Evolutionary conservation across 1,140 invertebrate genomes (phyloP).

Genomic region (Akabosia matsudoensis): DNA sequence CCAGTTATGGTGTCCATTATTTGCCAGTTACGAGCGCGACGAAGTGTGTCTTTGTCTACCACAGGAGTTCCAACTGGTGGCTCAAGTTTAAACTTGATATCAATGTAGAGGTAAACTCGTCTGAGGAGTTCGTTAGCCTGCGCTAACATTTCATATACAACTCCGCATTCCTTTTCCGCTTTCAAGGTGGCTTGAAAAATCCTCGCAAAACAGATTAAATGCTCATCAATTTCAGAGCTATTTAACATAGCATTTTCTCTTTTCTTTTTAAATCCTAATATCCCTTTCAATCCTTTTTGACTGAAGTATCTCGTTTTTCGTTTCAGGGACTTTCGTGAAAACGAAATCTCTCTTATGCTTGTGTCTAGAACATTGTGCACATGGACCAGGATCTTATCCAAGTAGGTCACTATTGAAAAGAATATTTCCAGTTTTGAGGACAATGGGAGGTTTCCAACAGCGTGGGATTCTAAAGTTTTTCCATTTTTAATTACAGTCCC

Average conservation of each 20-base stretch:
- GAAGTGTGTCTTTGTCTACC: background rate
- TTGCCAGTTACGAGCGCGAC: background rate
- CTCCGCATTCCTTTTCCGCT: background rate
- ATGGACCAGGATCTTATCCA: background rate
- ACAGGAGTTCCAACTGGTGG: background rate
- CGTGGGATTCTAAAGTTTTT: background rate
- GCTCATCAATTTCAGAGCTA: too few relatives aligned
- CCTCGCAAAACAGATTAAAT: too few relatives aligned
- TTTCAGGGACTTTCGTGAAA: background rate
- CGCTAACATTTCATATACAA: background rate
- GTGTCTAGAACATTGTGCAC: background rate
- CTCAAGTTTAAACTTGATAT: background rate
- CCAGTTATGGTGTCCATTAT: background rate
- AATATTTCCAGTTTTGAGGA: background rate
- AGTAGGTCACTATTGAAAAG: background rate
- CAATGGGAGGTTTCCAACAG: background rate
- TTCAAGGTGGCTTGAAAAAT: background rate
- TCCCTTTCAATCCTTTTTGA: too few relatives aligned
- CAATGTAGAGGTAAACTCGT: background rate
- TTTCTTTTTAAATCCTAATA: too few relatives aligned
- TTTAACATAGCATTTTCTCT: too few relatives aligned
- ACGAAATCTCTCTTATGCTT: background rate
- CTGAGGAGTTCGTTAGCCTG: background rate
- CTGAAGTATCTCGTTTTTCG: too few relatives aligned
- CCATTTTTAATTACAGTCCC: background rate